Evolutionary conservation across 2,888 invertebrate species (phyloP).

Genomic region (Lepas anatifera): DNA sequence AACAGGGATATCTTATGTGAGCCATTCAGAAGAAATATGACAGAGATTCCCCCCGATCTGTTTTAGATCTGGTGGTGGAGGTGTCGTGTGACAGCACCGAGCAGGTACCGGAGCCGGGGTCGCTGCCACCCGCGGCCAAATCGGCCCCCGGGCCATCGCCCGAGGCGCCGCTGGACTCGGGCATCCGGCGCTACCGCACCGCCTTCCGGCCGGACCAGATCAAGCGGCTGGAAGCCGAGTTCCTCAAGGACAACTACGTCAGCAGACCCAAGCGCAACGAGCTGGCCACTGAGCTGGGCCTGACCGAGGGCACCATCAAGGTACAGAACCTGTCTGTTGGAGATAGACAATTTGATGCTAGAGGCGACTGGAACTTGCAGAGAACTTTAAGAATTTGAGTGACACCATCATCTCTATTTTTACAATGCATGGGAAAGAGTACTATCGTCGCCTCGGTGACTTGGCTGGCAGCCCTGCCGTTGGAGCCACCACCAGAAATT

Average conservation of each 20-base stretch:
- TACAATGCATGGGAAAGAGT: too few species aligned
- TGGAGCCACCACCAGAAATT: too few species aligned
- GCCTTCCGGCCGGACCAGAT: constrained; percentile 25
- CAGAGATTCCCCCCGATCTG: too few species aligned
- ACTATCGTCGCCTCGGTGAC: too few species aligned
- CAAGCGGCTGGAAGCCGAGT: constrained; percentile 22
- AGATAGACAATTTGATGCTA: too few species aligned
- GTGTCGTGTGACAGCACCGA: constrained; percentile 2
- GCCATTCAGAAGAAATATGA: too few species aligned
- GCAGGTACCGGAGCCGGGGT: not conserved
- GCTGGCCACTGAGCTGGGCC: constrained; percentile 22
- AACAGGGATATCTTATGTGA: too few species aligned
- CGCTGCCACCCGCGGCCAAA: not conserved
- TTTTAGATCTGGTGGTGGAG: not conserved
- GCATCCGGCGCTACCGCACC: constrained; percentile 22
- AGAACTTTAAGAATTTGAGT: too few species aligned
- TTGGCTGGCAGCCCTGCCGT: too few species aligned
- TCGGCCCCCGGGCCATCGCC: not conserved
- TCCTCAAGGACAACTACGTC: constrained; percentile 24
- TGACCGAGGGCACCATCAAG: constrained; percentile 25
- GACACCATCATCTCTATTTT: too few species aligned
- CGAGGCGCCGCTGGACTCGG: not conserved
- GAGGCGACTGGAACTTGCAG: too few species aligned
- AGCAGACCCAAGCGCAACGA: constrained; percentile 24
- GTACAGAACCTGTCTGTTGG: too few species aligned